These are phyloP conservation scores for Caradrina clavipalpis DNA, from an alignment of 2,888 invertebrate genomes.

Conservation along the genomic window DNA sequence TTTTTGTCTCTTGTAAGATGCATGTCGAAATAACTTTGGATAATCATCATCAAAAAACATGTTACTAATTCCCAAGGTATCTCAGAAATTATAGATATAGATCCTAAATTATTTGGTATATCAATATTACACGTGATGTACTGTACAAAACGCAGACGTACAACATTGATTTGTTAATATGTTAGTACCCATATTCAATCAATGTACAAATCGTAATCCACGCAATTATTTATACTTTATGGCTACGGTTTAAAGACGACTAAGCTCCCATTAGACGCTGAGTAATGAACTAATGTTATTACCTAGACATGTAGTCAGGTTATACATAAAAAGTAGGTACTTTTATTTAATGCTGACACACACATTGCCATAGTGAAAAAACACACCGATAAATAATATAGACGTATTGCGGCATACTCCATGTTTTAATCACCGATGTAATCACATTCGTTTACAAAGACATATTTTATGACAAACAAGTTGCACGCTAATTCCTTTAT, in stretches of 20 bases:
- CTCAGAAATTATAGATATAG: not conserved
- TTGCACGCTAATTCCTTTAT: conserved; percentile 64
- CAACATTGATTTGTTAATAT: conserved; percentile 13
- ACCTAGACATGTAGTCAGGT: conserved; percentile 22
- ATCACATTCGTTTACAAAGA: conserved; percentile 53
- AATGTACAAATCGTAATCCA: conserved; percentile 21
- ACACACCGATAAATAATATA: conserved; percentile 31
- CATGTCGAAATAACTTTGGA: no score
- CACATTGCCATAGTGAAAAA: conserved; percentile 25
- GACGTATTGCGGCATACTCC: conserved; percentile 42
- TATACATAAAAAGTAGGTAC: conserved; percentile 29
- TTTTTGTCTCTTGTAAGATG: no score
- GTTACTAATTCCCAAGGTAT: no score
- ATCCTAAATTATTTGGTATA: not conserved
- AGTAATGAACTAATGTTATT: conserved; percentile 43
- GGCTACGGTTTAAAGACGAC: conserved; percentile 14
- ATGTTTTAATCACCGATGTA: conserved; percentile 54
- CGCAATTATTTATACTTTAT: conserved; percentile 28
- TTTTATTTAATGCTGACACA: conserved; percentile 44
- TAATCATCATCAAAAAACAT: no score
- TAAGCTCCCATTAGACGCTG: conserved; percentile 27
- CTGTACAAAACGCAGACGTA: not conserved
- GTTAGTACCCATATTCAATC: conserved; percentile 1
- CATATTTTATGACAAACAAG: conserved; percentile 64
- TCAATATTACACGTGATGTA: not conserved